These are phyloP conservation scores for Prionchulus punctatus DNA, from an alignment of 2,888 invertebrate genomes.

Conservation along the genomic window DNA sequence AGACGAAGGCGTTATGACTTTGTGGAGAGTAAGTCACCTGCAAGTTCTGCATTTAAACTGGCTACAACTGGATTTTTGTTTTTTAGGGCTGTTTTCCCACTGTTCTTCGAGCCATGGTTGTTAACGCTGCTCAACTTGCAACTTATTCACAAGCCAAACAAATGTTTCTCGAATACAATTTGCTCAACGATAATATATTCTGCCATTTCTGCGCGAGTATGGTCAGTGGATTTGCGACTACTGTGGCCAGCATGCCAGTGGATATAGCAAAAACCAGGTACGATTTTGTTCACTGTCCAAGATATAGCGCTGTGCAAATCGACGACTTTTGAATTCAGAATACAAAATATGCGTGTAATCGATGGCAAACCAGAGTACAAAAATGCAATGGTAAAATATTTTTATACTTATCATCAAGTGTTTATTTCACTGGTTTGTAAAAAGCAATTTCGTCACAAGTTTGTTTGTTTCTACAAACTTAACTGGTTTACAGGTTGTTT, in stretches of 20 bases:
- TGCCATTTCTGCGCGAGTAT: constrained; percentile 88
- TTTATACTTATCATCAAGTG: too few species aligned
- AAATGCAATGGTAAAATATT: constrained; percentile 51
- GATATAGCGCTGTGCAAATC: neutral
- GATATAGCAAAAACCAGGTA: constrained; percentile 96
- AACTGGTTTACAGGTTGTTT: too few species aligned
- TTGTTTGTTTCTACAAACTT: too few species aligned
- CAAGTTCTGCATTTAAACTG: neutral
- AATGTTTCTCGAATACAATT: constrained; percentile 41
- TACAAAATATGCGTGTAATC: constrained; percentile 82
- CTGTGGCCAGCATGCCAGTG: constrained; percentile 94
- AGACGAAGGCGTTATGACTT: constrained; percentile 67
- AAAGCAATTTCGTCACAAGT: too few species aligned
- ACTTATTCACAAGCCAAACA: constrained; percentile 77
- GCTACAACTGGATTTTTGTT: neutral
- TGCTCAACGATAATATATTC: constrained; percentile 54
- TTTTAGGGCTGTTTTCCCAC: constrained; percentile 42
- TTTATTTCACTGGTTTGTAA: too few species aligned
- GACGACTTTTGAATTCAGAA: constrained; percentile 42
- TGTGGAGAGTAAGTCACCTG: constrained; percentile 61
- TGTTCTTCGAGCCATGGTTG: constrained; percentile 68
- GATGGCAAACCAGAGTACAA: constrained; percentile 77
- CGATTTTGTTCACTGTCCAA: too few species aligned
- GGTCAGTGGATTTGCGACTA: constrained; percentile 91
- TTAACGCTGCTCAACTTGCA: constrained; percentile 91